A percentile compares a stretch with the other conserved stretches of the same genome.
These are phyloP conservation scores for Drosophila nigricruria DNA, from an alignment of 2,888 invertebrate genomes.

Conservation along the genomic window DNA sequence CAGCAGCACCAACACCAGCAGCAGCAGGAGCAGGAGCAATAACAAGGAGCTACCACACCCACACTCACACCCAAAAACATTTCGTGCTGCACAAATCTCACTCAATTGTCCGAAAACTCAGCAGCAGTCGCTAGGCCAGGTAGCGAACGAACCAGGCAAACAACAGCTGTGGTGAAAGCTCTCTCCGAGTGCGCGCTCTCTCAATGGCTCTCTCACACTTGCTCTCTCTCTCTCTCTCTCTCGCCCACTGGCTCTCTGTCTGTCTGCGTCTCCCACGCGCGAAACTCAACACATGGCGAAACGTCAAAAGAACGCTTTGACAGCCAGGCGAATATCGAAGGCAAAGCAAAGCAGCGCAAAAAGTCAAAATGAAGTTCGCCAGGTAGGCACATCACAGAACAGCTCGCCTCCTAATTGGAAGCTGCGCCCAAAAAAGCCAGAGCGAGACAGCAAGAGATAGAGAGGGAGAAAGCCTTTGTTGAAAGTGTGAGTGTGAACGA, in stretches of 20 bases:
- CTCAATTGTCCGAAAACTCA: constrained; percentile 78
- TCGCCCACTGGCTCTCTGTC: constrained; percentile 9
- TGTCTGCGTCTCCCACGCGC: constrained; percentile 35
- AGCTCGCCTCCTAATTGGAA: constrained; percentile 37
- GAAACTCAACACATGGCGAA: constrained; percentile 68
- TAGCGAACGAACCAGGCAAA: constrained; percentile 50
- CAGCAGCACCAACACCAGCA: neutral
- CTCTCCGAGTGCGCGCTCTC: constrained; percentile 2
- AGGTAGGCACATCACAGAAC: constrained; percentile 46
- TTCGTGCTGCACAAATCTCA: constrained; percentile 47
- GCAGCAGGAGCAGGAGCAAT: constrained; percentile 21
- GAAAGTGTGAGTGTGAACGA: constrained; percentile 62
- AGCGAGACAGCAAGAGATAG: neutral
- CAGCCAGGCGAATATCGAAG: constrained; percentile 54
- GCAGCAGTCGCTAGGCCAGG: constrained; percentile 51
- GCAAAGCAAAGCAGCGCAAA: constrained; percentile 38
- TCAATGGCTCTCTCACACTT: neutral
- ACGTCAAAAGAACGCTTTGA: constrained; percentile 69
- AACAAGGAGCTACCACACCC: constrained; percentile 53
- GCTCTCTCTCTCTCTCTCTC: constrained; percentile 13
- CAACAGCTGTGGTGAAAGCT: constrained; percentile 59
- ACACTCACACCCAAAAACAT: constrained; percentile 24
- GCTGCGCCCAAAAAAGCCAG: constrained; percentile 45
- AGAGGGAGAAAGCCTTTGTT: constrained; percentile 8
- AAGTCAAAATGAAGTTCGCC: constrained; percentile 59